Evolutionary conservation across 2,113 vertebrate species (phyloP).

Genomic region (Mohoua ochrocephala): DNA sequence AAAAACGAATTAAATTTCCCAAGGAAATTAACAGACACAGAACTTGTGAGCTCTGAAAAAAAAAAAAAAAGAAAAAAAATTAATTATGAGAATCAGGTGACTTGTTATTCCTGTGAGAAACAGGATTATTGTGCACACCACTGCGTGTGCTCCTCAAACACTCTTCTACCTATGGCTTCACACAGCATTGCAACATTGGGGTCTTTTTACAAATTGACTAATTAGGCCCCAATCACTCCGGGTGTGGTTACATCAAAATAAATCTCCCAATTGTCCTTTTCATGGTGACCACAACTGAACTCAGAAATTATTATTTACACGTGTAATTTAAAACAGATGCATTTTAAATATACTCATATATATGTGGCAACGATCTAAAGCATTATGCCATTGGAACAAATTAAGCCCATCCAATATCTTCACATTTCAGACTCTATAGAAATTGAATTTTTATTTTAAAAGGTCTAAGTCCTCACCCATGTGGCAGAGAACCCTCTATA

Average conservation of each 20-base stretch:
- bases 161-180: not conserved
- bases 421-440: not conserved
- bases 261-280: not conserved
- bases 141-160: not conserved
- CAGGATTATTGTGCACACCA: not conserved
- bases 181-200: not conserved
- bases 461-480: not conserved
- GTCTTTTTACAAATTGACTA: not conserved
- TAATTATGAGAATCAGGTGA: not conserved
- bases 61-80: no score
- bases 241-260: not conserved
- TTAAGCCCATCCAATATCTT: not conserved
- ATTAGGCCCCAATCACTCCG: not conserved
- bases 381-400: not conserved
- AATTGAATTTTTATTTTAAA: not conserved
- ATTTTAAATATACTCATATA: not conserved
- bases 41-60: not conserved
- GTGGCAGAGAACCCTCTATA: not conserved
- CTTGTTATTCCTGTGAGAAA: not conserved
- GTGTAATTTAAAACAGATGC: not conserved
- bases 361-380: not conserved
- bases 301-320: not conserved
- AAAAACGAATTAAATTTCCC: not conserved
- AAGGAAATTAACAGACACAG: not conserved
- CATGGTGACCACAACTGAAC: not conserved